phyloP scores from a whole-genome alignment of 2,888 invertebrate genomes.

The Chloroclysta siterata region DNA sequence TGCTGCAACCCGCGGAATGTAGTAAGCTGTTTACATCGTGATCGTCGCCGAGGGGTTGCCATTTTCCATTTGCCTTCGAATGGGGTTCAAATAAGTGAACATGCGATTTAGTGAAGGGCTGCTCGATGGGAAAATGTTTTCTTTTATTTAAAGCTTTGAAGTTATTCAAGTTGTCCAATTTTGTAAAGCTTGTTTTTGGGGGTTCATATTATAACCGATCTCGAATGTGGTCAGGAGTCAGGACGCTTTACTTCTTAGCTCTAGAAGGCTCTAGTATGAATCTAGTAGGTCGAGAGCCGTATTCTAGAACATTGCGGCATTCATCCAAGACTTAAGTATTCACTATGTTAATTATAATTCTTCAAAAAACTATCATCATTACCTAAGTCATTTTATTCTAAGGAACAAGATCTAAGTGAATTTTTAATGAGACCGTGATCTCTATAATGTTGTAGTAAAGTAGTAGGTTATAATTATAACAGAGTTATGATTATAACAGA shows the following conservation, averaged over 20 bases:
- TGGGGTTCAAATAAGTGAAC: conserved; percentile 62
- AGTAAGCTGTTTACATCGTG: conserved; percentile 75
- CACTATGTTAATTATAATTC: no score
- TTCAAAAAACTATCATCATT: no score
- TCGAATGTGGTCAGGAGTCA: not conserved
- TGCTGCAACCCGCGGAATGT: conserved; percentile 59
- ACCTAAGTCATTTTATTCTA: no score
- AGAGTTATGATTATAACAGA: no score
- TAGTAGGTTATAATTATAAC: no score
- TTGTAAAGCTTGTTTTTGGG: not conserved
- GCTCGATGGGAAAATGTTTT: conserved; percentile 39
- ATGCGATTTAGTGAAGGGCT: conserved; percentile 45
- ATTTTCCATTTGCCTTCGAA: conserved; percentile 63
- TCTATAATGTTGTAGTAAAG: no score
- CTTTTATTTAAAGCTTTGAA: conserved; percentile 23
- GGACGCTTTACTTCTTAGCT: not conserved
- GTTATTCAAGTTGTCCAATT: conserved; percentile 3
- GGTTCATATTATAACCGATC: not conserved
- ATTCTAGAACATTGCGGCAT: no score
- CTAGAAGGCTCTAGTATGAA: no score
- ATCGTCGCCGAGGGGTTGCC: conserved; percentile 60
- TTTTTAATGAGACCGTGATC: no score
- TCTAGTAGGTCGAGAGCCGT: no score
- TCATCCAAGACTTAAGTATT: no score
- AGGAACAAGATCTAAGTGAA: no score